Conservation (phyloP, 2,113 vertebrate species). For the Alligator mississippiensis region DNA sequence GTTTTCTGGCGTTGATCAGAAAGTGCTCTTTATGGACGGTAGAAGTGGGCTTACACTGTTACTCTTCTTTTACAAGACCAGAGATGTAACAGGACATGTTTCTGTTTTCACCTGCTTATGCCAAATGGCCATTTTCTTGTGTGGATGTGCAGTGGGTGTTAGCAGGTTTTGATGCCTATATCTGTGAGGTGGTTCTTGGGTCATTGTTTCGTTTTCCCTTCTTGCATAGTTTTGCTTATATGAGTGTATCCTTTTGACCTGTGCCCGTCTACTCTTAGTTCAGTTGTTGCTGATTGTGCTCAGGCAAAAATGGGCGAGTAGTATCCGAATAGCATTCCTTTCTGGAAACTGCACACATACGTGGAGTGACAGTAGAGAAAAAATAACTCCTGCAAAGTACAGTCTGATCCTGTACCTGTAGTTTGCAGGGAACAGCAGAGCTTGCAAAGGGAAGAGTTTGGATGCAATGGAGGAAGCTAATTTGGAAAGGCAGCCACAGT, state of each 20-base stretch:
- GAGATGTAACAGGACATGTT: background rate
- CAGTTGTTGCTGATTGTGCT: background rate
- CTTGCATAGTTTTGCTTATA: background rate
- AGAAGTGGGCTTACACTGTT: background rate
- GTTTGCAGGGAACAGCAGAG: background rate
- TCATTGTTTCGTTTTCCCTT: background rate
- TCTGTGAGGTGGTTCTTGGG: background rate
- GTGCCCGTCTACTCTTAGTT: background rate
- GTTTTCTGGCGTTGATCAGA: background rate
- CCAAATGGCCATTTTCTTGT: background rate
- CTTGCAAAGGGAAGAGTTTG: background rate
- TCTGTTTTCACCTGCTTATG: background rate
- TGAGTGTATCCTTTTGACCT: background rate
- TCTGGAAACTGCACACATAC: background rate
- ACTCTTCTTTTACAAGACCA: background rate
- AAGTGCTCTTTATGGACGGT: background rate
- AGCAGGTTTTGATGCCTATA: background rate
- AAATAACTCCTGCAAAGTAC: background rate
- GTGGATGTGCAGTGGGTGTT: background rate
- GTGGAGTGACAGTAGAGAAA: background rate
- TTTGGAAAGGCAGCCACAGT: background rate
- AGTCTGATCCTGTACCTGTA: background rate
- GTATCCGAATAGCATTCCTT: background rate
- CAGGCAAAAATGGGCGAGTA: fast-evolving
- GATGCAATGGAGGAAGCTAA: background rate